Evolutionary conservation across 2,888 invertebrate species (phyloP), one percentile per base, ranked within the genome.

Genomic region (Sesamia inferens): DNA sequence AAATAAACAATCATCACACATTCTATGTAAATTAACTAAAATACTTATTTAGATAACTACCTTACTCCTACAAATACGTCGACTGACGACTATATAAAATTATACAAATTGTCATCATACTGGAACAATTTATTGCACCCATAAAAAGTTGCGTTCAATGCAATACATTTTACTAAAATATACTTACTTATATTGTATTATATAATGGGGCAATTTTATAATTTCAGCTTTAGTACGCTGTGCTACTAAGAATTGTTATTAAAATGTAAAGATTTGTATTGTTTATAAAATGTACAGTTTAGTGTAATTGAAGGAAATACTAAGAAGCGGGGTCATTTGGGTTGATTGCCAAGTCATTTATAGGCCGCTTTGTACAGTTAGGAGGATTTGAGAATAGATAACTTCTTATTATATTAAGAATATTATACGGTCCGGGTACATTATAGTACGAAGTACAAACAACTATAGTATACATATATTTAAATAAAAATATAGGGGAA

Each of bases 41-140:
- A 48, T 65, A 70, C 47, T 68, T 69, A 78, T 65, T 54, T 39
- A 19, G 19, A 58, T 78, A 64, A 69, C 69, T 75, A 81, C 54
- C 65, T 83, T 71, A 80, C n/a, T 47, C n/a, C 64, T 83, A 82
- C 71, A 71, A 63, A 77, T 61, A 83, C 71, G 74, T 80, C 79
- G 63, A 77, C 57, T 70, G 74, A 74, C 74, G 74, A 71, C 61
- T 81, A 22, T 73, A 71, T 63, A 72, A 79, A 68, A 71, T 48
- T 70, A 79, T 59, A 71, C 59, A 76, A 47, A 74, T 55, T 59
- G 61, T 70, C 67, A 64, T 58, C 19, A 51, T 71, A 61, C 22
- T 76, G 72, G 64, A 76, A 79, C 71, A 72, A 62, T 57, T 55
- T 62, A 73, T 51, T 59, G 24, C 72, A 71, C 19, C 24, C 42